Evolutionary conservation across 2,888 invertebrate species (phyloP), one percentile per base, ranked within the genome.

Genomic region (Mechanitis mazaeus): DNA sequence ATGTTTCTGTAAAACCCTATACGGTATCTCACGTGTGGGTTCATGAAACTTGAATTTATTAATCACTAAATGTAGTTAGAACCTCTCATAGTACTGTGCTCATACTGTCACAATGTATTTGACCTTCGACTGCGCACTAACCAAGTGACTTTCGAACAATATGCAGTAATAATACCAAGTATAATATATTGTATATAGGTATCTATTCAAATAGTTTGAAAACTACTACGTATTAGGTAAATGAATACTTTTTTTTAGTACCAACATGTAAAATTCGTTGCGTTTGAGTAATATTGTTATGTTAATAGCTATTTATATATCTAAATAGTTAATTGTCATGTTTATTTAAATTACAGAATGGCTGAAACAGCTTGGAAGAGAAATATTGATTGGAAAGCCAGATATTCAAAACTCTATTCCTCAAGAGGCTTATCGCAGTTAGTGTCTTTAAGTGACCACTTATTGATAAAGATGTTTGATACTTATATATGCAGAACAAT

Each of bases 351-450:
- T 60, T 81, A 64, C 72, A 87, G 87, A 70, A 78, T 78, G 67
- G 58, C 67, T 31, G 78, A 81, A 71, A 71, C 78, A 31, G 54
- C 68, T 54, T 83, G 84, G 84, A 77, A 69, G 55, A 80, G 75
- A 68, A 70, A 79, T 68, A 76, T 74, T 12, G 79, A 83, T 63
- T 89, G 88, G 89, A 87, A 83, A 73, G 73, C 76, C 20, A 80
- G 88, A 42, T 88, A 89, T 67, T 77, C 81, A n/a, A 81, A 79
- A 71, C 71, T 87, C 12, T 88, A 87, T 69, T 83, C 85, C 3
- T 72, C 79, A 46, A 75, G 77, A 45, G 74, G 73, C 11, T 63
- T 75, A 66, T 71, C 77, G 33, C 54, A 71, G 85, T 85, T 64
- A 81, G 84, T 79, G 57, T 31, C 5, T 4, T 28, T 54, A 31